Base-by-base conservation (phyloP, 2,888 invertebrate genomes). In the Ophion slaviceki region DNA sequence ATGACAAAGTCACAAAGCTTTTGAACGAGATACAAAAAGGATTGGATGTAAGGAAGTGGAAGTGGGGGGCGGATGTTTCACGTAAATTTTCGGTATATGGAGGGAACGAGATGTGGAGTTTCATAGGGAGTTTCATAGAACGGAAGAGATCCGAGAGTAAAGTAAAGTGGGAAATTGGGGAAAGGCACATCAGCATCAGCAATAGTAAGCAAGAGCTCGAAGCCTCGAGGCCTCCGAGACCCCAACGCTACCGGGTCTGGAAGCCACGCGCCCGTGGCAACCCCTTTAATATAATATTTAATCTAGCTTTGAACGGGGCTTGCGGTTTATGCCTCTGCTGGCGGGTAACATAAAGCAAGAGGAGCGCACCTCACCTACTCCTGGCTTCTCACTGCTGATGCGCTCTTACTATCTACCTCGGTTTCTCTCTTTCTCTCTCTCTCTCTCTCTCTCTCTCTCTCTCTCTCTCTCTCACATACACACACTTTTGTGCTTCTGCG, bases 211-310 rank as follows among this genome's bases (percentile, higher is more conserved):
- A 74, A 53, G 61, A 75, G 81, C 59, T 67, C 20, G 83, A 80
- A 81, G 84, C 81, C 81, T 83, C 70, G 70, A 84, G 84, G 84
- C 79, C 82, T 75, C 77, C 80, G 66, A 74, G 80, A 78, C 77
- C 70, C 74, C 61, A 76, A 84, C 86, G 86, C 88, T 88, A 82
- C 90, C 88, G 88, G 89, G 90, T 81, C 86, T 86, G 86, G 84
- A 84, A 86, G 89, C 90, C 90, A 89, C 89, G 91, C 91, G 89
- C 90, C 91, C 91, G 91, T 92, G 91, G 92, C 92, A 93, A 92
- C 92, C 93, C 93, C 94, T 94, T 92, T 94, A 94, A 93, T 94
- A 93, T 94, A 94, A 94, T 94, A 94, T 94, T 94, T 93, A 93
- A 94, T 94, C 94, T 94, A 93, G 93, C 93, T 94, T 94, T 94